Base-by-base conservation (phyloP, 2,113 vertebrate species). In the Equus przewalskii region DNA sequence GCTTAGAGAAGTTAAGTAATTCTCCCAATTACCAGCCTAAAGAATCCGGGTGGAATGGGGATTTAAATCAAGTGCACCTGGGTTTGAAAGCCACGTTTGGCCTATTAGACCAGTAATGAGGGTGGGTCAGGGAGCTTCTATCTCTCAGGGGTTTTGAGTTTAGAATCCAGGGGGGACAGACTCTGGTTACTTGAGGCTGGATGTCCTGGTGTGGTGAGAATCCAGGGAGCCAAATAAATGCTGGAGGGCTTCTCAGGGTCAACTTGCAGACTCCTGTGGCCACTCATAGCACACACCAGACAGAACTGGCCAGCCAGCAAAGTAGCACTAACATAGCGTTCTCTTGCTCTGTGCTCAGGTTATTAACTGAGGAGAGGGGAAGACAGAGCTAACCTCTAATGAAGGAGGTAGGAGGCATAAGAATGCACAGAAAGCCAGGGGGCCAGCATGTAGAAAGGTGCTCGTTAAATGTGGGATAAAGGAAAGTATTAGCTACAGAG, bases 361-460 rank as follows among this genome's bases (percentile, higher is more conserved):
- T 91, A 6, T 18, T 60, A 13, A 62, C 21, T 18, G 14, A 6
- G 21, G 19, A 2, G 26, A 13, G 3, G 26, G 41, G 5, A 44
- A 79, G 62, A 69, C 26, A 58, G 24, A 67, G 12, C 3, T 64
- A 46, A n/a, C 21, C 58, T 93, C 64, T 58, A 54, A 30, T 9
- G 28, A 46, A 81, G 14, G 41, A 5, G 8, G 7, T 3, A 87
- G 56, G 30, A 58, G 11, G n/a, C 46, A 65, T 15, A 62, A 60
- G 81, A 41, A 76, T 60, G 56, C 14, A 65, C 16, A 51, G 64
- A 44, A 3, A 51, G 44, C 4, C 4, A 82, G 26, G 86, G 54
- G 36, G 21, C 46, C 9, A 3, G 24, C 0, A 1, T 19, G 16
- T 6, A 41, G 5, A 44, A 44, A 49, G 36, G 24, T n/a, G 24